Evolutionary conservation across 2,113 vertebrate species (phyloP).

Genomic region (Anoplopoma fimbria): DNA sequence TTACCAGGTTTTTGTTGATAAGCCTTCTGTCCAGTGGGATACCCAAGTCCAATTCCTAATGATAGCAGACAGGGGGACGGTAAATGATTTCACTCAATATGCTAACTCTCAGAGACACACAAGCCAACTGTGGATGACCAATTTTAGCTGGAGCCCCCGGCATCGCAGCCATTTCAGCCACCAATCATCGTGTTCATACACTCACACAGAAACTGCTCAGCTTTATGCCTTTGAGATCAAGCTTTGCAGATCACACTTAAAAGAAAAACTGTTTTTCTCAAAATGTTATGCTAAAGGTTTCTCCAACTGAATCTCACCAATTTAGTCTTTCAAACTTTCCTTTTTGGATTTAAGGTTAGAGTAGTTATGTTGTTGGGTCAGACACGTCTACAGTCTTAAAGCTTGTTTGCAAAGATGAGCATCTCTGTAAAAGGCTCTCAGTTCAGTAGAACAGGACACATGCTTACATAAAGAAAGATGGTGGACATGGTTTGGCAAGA

Average conservation of each 20-base stretch:
- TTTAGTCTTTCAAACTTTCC: neutral
- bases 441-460: conserved; percentile 1
- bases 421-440: neutral
- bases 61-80: conserved; percentile 13
- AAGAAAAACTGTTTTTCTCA: neutral
- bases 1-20: conserved; percentile 30
- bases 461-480: neutral
- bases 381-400: neutral
- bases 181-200: neutral
- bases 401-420: neutral
- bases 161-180: neutral
- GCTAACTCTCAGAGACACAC: neutral
- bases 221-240: neutral
- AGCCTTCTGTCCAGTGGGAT: conserved; percentile 25
- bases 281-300: too few species aligned
- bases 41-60: conserved; percentile 25
- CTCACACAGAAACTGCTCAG: neutral
- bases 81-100: conserved; percentile 1
- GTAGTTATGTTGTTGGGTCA: neutral
- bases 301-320: neutral
- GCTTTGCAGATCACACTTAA: neutral
- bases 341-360: neutral
- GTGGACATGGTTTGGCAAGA: neutral
- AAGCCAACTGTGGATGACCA: neutral
- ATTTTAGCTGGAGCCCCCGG: neutral